Evolutionary conservation across 2,113 vertebrate species (phyloP), one percentile per base, ranked within the genome.

Genomic region (Numenius arquata): DNA sequence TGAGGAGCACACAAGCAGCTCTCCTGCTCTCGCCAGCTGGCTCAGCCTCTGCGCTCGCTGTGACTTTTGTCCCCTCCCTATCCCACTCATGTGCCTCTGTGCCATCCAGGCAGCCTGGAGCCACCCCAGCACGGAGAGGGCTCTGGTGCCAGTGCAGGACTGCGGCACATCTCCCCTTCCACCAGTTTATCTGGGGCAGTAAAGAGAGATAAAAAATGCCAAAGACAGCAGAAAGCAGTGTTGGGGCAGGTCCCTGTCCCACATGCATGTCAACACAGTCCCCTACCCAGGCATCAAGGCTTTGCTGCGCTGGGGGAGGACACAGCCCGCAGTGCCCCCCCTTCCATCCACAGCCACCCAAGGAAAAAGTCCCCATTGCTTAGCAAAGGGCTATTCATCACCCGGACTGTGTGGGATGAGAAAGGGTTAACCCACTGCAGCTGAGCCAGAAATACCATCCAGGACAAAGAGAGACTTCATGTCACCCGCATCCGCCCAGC

Each of bases 361-460:
- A 59, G 40, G 56, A 72, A 62, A 94, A 94, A 68, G 66, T 56
- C 32, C 76, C 70, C 0, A 21, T 15, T 66, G 86, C 88, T 88
- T 48, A 92, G 94, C 80, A 95, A 95, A 89, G 66, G 50, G 80
- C 89, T 71, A 91, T 93, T 96, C 76, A 78, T 70, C 80, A 26
- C 32, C 43, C 59, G 62, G 10, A 34, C 29, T 34, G 61, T 23
- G 80, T 66, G 76, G 70, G 95, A 82, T 40, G 36, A 78, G 73
- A 91, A 96, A 95, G 94, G 93, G 95, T 96, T 96, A 96, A 96
- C n/a, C n/a, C 17, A 1, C 77, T 83, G 95, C 95, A 95, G 95
- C 95, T 96, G 92, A 85, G 89, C 96, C 94, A 96, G 86, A 90
- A 97, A 90, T 79, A 85, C 81, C 43, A 1, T 29, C 45, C 68